A percentile compares a stretch with the other conserved stretches of the same genome.
Conservation (phyloP, 2,888 invertebrate genomes). For the Ormyrus thymus region DNA sequence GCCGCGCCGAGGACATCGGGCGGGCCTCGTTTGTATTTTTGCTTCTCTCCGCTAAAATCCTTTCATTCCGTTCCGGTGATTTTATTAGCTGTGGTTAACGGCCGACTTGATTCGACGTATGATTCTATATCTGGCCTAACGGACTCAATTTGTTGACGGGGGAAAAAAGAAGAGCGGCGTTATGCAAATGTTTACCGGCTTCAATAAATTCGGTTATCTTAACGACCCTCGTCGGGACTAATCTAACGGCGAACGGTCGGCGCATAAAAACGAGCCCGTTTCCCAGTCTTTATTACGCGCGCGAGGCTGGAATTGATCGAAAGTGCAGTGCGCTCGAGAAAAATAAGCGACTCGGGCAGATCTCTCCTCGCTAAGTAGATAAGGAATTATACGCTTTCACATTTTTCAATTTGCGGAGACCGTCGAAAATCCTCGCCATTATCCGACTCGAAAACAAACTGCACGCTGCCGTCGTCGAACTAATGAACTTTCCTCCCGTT, state of each 20-base stretch:
- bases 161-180: too few species aligned
- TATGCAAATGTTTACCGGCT: too few species aligned
- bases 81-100: conserved; percentile 24
- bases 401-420: conserved; percentile 1
- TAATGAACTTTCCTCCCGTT: conserved; percentile 41
- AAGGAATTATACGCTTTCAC: conserved; percentile 6
- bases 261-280: too few species aligned
- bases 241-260: too few species aligned
- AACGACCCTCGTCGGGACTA: too few species aligned
- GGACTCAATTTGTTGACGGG: too few species aligned
- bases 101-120: not conserved
- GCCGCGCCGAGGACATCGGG: not conserved
- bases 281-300: too few species aligned
- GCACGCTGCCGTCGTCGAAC: conserved; percentile 10
- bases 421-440: conserved; percentile 18
- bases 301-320: too few species aligned
- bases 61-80: conserved; percentile 24
- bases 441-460: not conserved
- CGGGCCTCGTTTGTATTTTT: not conserved
- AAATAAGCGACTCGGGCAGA: too few species aligned
- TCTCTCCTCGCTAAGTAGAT: too few species aligned
- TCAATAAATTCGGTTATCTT: too few species aligned
- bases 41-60: not conserved
- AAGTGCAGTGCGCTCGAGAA: too few species aligned
- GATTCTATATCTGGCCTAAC: not conserved